Conservation (phyloP, 1,140 invertebrate genomes). For the Portunus trituberculatus region DNA sequence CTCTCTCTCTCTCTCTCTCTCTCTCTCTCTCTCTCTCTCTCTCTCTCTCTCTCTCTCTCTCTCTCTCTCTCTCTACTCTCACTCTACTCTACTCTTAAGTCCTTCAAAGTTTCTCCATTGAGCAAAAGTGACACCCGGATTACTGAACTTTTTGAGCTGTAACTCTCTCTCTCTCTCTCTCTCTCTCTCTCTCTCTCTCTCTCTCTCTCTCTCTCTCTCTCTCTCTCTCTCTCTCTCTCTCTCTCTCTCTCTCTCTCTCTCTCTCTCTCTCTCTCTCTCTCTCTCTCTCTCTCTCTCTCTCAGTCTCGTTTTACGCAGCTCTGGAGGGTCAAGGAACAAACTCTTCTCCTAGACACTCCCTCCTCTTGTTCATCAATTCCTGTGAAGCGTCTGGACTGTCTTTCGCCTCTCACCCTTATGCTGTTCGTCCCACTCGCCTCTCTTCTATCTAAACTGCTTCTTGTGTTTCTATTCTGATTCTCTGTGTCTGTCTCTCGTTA, state of each 20-base stretch:
- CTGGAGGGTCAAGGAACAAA: too few species aligned
- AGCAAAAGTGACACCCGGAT: constrained; percentile 56
- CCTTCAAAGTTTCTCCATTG: constrained; percentile 48
- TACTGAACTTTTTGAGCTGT: constrained; percentile 21
- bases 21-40: neutral
- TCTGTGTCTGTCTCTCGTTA: too few species aligned
- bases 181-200: neutral
- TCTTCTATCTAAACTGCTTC: too few species aligned
- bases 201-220: too few species aligned
- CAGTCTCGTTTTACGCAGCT: neutral
- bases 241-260: neutral
- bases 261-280: neutral
- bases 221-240: too few species aligned
- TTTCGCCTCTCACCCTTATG: too few species aligned
- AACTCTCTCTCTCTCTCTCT: neutral
- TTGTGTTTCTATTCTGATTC: too few species aligned
- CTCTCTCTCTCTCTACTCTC: neutral
- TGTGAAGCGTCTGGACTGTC: too few species aligned
- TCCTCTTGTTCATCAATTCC: neutral
- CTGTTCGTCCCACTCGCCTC: neutral
- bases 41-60: too few species aligned
- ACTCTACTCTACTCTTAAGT: neutral
- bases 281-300: too few species aligned
- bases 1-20: constrained; percentile 47
- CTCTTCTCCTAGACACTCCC: neutral